These are phyloP conservation scores for Caenorhabditis sp. DNA, from an alignment of 2,888 invertebrate genomes.

Conservation along the genomic window DNA sequence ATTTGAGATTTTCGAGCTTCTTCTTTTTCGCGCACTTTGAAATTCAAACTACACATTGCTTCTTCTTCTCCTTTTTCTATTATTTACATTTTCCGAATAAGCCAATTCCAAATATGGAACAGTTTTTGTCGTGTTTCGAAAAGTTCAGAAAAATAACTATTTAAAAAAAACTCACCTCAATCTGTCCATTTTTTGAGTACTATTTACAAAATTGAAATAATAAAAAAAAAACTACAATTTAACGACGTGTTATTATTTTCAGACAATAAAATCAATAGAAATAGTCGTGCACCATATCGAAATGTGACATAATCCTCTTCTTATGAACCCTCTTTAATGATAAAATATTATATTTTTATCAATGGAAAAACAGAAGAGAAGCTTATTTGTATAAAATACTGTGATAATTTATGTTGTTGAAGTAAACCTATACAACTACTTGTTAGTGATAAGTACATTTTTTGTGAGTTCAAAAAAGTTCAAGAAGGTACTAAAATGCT, in stretches of 20 bases:
- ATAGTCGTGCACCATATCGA: not conserved
- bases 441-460: too few relatives aligned
- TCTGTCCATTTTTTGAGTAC: not conserved
- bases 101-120: not conserved
- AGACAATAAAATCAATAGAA: not conserved
- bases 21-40: not conserved
- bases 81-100: not conserved
- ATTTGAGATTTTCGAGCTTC: constrained; percentile 2
- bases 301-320: not conserved
- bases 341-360: not conserved
- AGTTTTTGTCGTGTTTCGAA: not conserved
- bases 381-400: too few relatives aligned
- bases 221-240: not conserved
- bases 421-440: too few relatives aligned
- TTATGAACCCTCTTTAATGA: not conserved
- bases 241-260: not conserved
- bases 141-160: not conserved
- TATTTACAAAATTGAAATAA: not conserved
- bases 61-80: not conserved
- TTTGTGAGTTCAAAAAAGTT: too few relatives aligned
- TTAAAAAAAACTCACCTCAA: not conserved
- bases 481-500: too few relatives aligned
- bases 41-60: not conserved
- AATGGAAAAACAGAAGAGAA: too few relatives aligned
- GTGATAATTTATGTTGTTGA: too few relatives aligned